These are phyloP conservation scores for Selenia dentaria DNA, from an alignment of 2,888 invertebrate genomes.

Conservation along the genomic window DNA sequence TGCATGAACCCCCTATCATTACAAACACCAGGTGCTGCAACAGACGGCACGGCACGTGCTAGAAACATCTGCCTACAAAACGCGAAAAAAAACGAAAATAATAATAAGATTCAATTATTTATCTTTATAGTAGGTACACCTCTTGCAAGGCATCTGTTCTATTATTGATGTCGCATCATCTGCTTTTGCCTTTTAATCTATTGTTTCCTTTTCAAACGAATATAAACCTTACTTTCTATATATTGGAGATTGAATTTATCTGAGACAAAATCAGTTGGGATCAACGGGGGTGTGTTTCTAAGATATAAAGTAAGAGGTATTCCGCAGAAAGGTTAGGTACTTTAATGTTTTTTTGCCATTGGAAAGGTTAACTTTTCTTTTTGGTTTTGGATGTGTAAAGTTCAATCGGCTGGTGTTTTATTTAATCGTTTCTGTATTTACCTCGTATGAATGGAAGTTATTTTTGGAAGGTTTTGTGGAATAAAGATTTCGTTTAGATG, in stretches of 20 bases:
- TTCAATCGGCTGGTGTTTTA: slow-evolving; percentile 32
- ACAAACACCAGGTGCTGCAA: slow-evolving; percentile 65
- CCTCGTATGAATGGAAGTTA: slow-evolving; percentile 11
- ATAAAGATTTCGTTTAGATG: neutral
- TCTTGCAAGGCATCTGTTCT: slow-evolving; percentile 64
- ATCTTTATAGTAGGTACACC: slow-evolving; percentile 64
- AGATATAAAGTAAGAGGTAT: slow-evolving; percentile 33
- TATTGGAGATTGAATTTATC: slow-evolving; percentile 4
- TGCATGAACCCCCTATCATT: slow-evolving; percentile 55
- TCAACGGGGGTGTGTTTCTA: slow-evolving; percentile 13
- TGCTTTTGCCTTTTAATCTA: slow-evolving; percentile 34
- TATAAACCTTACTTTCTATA: slow-evolving; percentile 7
- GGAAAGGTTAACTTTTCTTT: slow-evolving; percentile 38
- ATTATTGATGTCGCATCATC: slow-evolving; percentile 53
- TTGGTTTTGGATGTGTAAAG: slow-evolving; percentile 34
- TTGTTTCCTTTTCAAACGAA: slow-evolving; percentile 5
- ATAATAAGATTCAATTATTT: slow-evolving; percentile 50
- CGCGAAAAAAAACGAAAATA: slow-evolving; percentile 56
- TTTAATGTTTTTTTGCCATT: slow-evolving; percentile 18
- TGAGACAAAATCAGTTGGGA: neutral
- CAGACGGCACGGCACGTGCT: slow-evolving; percentile 71
- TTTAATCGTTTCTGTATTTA: slow-evolving; percentile 30
- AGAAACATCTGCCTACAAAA: slow-evolving; percentile 68
- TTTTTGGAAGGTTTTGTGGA: neutral
- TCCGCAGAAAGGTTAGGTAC: slow-evolving; percentile 30